Percentiles rank a stretch among this genome's conserved stretches.
Conservation (phyloP, 1,140 invertebrate species). For the Antheraea mylitta region DNA sequence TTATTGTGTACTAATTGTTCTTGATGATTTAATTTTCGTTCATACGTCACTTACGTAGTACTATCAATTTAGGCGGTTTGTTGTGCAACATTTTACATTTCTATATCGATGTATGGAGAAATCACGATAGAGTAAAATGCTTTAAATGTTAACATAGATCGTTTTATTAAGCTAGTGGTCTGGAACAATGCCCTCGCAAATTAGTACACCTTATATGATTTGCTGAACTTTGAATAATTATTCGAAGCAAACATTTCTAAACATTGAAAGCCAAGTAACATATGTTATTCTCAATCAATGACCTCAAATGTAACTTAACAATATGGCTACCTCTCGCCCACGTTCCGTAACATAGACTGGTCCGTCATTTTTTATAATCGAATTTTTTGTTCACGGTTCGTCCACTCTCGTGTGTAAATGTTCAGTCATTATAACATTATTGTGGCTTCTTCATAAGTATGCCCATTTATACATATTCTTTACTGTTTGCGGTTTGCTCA, state of each 20-base stretch:
- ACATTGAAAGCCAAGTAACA: constrained; percentile 5
- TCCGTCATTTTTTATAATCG: constrained; percentile 42
- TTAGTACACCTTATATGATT: constrained; percentile 4
- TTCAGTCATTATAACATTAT: neutral
- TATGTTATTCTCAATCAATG: constrained; percentile 56
- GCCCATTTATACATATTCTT: constrained; percentile 16
- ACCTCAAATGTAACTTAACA: constrained; percentile 60
- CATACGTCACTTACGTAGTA: neutral
- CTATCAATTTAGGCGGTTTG: constrained; percentile 1
- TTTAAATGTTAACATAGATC: too few species aligned
- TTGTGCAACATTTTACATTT: constrained; percentile 27
- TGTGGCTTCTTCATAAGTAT: constrained; percentile 1
- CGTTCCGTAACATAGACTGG: constrained; percentile 34
- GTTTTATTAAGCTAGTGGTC: too few species aligned
- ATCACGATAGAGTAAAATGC: neutral
- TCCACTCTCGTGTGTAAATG: neutral
- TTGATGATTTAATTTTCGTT: constrained; percentile 39
- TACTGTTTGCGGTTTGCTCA: neutral
- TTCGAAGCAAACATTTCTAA: too few species aligned
- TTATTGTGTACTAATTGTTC: constrained; percentile 5
- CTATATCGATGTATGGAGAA: constrained; percentile 34
- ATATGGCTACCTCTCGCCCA: constrained; percentile 55
- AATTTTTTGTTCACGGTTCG: constrained; percentile 39
- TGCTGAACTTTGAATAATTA: constrained; percentile 17
- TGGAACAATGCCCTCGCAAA: too few species aligned